These are phyloP conservation scores for Phalanger gymnotis DNA, from an alignment of 2,797 vertebrate genomes.

Conservation along the genomic window DNA sequence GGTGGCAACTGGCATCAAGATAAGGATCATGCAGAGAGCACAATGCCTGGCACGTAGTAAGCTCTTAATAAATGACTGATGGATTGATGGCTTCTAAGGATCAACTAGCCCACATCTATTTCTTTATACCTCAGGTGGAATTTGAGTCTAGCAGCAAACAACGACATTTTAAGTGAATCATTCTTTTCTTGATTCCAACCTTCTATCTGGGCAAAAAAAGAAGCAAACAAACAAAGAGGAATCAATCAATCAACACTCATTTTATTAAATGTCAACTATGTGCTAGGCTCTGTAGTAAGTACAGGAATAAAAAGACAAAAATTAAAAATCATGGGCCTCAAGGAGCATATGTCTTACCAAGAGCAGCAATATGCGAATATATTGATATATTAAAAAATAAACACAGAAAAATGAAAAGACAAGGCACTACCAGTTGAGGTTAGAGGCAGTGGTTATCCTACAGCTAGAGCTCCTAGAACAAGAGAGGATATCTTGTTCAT, in stretches of 20 bases:
- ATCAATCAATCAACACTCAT: not conserved
- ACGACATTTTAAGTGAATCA: not conserved
- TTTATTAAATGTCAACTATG: not conserved
- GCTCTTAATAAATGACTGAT: not conserved
- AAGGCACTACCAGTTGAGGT: not conserved
- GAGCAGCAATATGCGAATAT: not conserved
- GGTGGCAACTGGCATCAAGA: not conserved
- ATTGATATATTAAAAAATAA: not conserved
- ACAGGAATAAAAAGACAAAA: not conserved
- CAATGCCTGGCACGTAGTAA: not conserved
- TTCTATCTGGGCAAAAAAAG: not conserved
- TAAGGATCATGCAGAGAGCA: not conserved
- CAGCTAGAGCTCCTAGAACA: too few species aligned
- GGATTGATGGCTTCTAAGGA: not conserved
- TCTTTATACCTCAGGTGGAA: not conserved
- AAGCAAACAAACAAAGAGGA: not conserved
- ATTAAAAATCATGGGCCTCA: not conserved
- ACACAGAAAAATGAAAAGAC: not conserved
- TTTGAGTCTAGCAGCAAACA: not conserved
- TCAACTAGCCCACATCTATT: not conserved
- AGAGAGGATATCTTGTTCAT: not conserved
- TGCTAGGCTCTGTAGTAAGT: not conserved
- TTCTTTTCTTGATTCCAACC: not conserved
- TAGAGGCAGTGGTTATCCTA: too few species aligned
- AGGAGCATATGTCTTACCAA: not conserved